Conservation (phyloP, 2,888 invertebrate species). For the Balanococcus diminutus region DNA sequence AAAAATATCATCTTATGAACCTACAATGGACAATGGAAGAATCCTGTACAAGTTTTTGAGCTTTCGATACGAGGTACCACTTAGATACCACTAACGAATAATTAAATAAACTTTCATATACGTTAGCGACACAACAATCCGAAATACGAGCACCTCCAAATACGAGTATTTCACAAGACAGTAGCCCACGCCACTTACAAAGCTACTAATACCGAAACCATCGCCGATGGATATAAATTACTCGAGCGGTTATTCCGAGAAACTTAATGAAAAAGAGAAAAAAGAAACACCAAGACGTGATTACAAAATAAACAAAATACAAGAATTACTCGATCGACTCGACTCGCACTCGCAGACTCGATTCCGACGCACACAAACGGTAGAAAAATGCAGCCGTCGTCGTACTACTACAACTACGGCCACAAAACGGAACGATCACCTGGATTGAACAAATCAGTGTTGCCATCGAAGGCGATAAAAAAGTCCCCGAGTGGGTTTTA, state of each 20-base stretch:
- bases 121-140: background rate
- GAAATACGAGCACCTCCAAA: background rate
- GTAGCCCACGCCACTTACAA: background rate
- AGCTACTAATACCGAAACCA: background rate
- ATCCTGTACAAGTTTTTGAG: background rate
- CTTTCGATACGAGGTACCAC: background rate
- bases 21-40: background rate
- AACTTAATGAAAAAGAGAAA: background rate
- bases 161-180: background rate
- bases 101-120: background rate
- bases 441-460: background rate
- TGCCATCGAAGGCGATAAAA: background rate
- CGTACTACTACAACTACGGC: background rate
- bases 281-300: background rate
- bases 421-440: conserved; percentile 2
- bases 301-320: background rate
- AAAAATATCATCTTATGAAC: background rate
- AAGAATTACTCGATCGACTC: background rate
- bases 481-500: too few species aligned
- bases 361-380: background rate
- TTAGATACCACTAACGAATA: background rate
- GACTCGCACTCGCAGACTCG: background rate
- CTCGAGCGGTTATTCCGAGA: background rate
- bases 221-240: background rate
- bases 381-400: background rate